phyloP scores from a whole-genome alignment of 2,888 invertebrate genomes.

The Diaprepes abbreviatus region DNA sequence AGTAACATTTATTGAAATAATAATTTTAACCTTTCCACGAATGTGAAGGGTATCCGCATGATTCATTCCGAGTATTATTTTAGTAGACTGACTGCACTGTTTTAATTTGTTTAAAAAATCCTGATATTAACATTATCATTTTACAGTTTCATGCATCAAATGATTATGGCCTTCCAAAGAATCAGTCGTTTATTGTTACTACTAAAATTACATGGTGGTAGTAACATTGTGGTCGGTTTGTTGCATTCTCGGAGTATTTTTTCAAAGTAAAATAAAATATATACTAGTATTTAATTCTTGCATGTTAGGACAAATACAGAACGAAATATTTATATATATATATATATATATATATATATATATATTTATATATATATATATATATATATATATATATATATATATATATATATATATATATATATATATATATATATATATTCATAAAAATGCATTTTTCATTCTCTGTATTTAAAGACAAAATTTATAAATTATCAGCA shows the following conservation, averaged over 20 bases:
- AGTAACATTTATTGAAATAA: constrained; percentile 58
- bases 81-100: constrained; percentile 36
- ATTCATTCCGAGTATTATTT: constrained; percentile 37
- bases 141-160: constrained; percentile 21
- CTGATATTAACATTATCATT: constrained; percentile 21
- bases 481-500: too few species aligned
- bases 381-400: too few species aligned
- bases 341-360: too few species aligned
- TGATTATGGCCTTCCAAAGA: constrained; percentile 7
- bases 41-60: constrained; percentile 57
- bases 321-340: too few species aligned
- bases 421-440: too few species aligned
- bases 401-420: too few species aligned
- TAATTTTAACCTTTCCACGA: constrained; percentile 59
- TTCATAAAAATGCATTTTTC: too few species aligned
- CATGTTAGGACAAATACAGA: too few species aligned
- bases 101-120: constrained; percentile 34
- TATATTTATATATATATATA: too few species aligned
- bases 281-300: too few species aligned
- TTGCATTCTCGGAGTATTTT: neutral
- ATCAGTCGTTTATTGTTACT: neutral
- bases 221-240: constrained; percentile 1
- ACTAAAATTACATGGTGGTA: neutral
- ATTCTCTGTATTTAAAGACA: too few species aligned
- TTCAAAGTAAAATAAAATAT: neutral